Conservation (phyloP, 2,888 invertebrate species). For the Pecten maximus region DNA sequence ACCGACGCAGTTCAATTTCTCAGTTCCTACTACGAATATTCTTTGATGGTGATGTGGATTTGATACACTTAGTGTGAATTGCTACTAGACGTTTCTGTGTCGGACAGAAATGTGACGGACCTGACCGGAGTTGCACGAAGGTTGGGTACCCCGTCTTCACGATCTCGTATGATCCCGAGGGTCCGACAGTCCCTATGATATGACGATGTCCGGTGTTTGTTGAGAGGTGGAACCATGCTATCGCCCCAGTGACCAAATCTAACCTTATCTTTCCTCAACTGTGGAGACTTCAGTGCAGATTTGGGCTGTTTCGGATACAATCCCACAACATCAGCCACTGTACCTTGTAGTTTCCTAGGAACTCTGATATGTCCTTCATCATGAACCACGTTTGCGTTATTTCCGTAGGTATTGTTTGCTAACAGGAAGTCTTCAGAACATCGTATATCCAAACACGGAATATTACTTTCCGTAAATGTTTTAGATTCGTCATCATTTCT, state of each 20-base stretch:
- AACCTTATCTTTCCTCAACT: neutral
- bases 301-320: neutral
- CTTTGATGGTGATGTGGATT: too few species aligned
- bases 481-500: neutral
- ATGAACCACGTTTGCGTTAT: neutral
- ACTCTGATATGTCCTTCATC: neutral
- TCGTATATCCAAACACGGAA: neutral
- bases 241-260: neutral
- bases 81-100: neutral
- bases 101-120: neutral
- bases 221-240: neutral
- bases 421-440: neutral
- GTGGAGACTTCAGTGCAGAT: neutral
- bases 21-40: too few species aligned
- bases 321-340: neutral
- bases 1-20: too few species aligned
- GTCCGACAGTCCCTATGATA: slow-evolving; percentile 20
- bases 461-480: neutral
- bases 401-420: neutral
- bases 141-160: neutral
- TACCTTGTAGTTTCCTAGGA: neutral
- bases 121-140: neutral
- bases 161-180: neutral
- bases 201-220: neutral
- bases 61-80: neutral